Base-by-base conservation (phyloP, 2,113 vertebrate species). In the Tetrao urogallus region DNA sequence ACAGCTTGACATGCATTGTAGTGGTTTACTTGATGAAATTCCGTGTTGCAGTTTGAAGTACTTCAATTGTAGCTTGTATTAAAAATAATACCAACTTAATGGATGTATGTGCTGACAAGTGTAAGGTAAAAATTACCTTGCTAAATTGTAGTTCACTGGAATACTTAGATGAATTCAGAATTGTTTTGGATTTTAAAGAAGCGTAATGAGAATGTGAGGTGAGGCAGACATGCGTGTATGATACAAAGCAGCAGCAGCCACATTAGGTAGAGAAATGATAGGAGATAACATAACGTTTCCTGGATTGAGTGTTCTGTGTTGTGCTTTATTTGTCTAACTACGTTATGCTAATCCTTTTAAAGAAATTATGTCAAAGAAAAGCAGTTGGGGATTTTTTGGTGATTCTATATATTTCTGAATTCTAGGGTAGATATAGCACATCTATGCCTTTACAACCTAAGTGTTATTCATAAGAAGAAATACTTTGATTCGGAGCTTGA, bases 401-500 rank as follows among this genome's bases (percentile, higher is more conserved):
- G 96, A 76, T 82, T 95, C 78, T 19, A 63, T 71, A 82, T 95
- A 86, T 97, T 94, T 97, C 83, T 97, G 72, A 82, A 96, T 96
- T 97, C 94, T 96, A 99, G 99, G 99, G 99, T 98, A 98, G 99
- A 99, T 96, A 98, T 99, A 96, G 98, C 99, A 97, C 99, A 99
- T 97, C 97, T 99, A 97, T 99, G 99, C 97, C 98, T 99, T 97
- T 99, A 99, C 97, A 99, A 99, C 97, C 97, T 99, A 97, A 99
- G 99, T 97, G 98, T 99, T 97, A 99, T 99, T 98, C 99, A 99
- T 97, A 99, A 99, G 98, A 99, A 99, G 98, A 99, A 99, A 98
- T 99, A 99, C 86, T 99, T 99, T 97, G 99, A 99, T 97, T 99
- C 98, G 5, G 99, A 99, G 97, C 98, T 99, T 98, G 98, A 99